These are phyloP conservation scores for Molorchus minor DNA, from an alignment of 2,888 invertebrate species.

Conservation along the genomic window DNA sequence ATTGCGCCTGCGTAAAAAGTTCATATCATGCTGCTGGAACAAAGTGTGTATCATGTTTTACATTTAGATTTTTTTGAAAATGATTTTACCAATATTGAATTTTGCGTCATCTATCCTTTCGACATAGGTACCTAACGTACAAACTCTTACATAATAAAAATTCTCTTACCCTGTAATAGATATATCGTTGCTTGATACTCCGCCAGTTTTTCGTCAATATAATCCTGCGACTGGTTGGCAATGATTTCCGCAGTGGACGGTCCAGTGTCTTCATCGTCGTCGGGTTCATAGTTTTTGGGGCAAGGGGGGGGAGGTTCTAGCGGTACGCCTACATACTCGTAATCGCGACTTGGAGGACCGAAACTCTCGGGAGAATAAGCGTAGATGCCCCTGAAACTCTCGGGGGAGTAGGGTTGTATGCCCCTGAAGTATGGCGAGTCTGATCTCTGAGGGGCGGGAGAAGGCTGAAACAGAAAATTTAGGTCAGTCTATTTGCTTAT, in stretches of 20 bases:
- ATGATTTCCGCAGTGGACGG: constrained; percentile 92
- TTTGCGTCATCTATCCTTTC: too few species aligned
- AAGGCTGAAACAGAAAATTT: constrained; percentile 58
- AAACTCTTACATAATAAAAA: too few species aligned
- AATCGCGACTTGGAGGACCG: constrained; percentile 67
- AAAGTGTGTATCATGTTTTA: too few species aligned
- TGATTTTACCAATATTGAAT: too few species aligned
- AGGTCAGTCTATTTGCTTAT: too few species aligned
- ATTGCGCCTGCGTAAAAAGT: too few species aligned
- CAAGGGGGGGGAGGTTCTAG: constrained; percentile 70
- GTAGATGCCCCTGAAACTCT: constrained; percentile 54
- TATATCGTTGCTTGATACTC: constrained; percentile 94
- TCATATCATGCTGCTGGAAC: too few species aligned
- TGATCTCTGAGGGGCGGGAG: constrained; percentile 64
- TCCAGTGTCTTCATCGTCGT: constrained; percentile 78
- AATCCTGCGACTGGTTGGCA: constrained; percentile 93
- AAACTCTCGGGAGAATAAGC: constrained; percentile 55
- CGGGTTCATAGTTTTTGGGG: constrained; percentile 62
- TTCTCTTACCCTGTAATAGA: constrained; percentile 85
- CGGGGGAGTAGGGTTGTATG: constrained; percentile 47
- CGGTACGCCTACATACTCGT: constrained; percentile 79
- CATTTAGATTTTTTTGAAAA: too few species aligned
- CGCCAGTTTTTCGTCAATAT: constrained; percentile 91
- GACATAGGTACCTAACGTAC: too few species aligned
- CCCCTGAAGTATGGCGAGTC: constrained; percentile 54